These are phyloP conservation scores for Patiria pectinifera DNA, from an alignment of 53 echinoderm and acorn worm genomes.

Conservation along the genomic window DNA sequence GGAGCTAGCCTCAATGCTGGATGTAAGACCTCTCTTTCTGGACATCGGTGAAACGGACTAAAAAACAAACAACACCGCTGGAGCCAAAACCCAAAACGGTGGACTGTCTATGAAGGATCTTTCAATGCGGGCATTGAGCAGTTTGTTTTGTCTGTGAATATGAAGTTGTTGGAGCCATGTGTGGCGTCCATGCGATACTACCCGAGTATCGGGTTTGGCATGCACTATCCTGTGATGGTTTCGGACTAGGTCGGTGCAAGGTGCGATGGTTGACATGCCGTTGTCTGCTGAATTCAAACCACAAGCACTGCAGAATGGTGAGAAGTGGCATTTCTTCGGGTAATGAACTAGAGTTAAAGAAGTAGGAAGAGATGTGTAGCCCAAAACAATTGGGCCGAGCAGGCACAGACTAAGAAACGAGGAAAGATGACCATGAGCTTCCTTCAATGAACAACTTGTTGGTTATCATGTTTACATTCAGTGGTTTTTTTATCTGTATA, in stretches of 20 bases:
- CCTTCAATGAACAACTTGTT: not conserved
- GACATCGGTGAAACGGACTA: conserved; percentile 88
- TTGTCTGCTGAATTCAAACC: too few relatives aligned
- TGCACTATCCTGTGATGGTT: too few relatives aligned
- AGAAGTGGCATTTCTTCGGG: too few relatives aligned
- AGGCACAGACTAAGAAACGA: too few relatives aligned
- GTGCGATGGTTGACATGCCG: too few relatives aligned
- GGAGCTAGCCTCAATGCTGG: conserved; percentile 97
- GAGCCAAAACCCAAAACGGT: not conserved
- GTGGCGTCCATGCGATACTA: not conserved
- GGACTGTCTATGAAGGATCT: not conserved
- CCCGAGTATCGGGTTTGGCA: not conserved
- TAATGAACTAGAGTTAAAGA: too few relatives aligned
- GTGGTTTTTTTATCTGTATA: not conserved
- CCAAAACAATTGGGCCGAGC: too few relatives aligned
- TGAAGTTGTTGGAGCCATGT: not conserved
- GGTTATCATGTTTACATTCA: not conserved
- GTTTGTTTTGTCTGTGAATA: conserved; percentile 2
- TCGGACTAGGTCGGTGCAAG: too few relatives aligned
- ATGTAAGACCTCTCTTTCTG: conserved; percentile 89
- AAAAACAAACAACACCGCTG: not conserved
- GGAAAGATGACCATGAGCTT: not conserved
- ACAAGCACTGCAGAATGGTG: too few relatives aligned
- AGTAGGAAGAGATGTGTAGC: too few relatives aligned
- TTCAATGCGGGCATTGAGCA: conserved; percentile 63